A percentile compares a stretch with the other conserved stretches of the same genome.
Conservation (phyloP, 2,797 vertebrate genomes). For the Girardinus metallicus region DNA sequence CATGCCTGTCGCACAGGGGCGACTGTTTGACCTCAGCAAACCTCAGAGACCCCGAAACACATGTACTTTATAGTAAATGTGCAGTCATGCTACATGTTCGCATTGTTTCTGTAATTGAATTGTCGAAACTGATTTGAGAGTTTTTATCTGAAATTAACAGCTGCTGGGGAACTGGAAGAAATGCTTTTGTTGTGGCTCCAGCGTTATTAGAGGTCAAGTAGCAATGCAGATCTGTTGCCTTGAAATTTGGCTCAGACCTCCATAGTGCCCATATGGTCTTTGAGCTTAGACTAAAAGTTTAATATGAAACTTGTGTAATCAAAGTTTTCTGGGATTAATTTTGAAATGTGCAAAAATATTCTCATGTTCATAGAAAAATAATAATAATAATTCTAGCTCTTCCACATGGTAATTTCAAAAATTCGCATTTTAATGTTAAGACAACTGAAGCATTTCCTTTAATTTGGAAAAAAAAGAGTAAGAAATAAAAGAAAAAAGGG, state of each 20-base stretch:
- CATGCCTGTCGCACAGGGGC: constrained; percentile 46
- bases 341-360: neutral
- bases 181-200: neutral
- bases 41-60: constrained; percentile 40
- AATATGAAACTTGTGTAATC: neutral
- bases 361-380: neutral
- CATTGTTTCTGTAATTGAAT: constrained; percentile 32
- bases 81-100: constrained; percentile 36
- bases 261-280: neutral
- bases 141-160: constrained; percentile 10
- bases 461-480: neutral
- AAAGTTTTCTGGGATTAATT: neutral
- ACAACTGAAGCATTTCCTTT: neutral
- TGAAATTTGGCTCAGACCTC: constrained; percentile 2
- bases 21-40: constrained; percentile 45
- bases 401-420: neutral
- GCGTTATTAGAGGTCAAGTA: constrained; percentile 8
- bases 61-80: constrained; percentile 49
- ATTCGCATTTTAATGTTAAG: neutral
- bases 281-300: neutral
- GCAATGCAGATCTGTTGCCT: neutral
- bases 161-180: constrained; percentile 18
- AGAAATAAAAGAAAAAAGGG: neutral
- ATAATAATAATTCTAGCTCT: too few relatives aligned
- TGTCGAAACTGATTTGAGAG: constrained; percentile 36